These are phyloP conservation scores for Sesamia nonagrioides DNA, from an alignment of 1,140 invertebrate genomes.

Conservation along the genomic window DNA sequence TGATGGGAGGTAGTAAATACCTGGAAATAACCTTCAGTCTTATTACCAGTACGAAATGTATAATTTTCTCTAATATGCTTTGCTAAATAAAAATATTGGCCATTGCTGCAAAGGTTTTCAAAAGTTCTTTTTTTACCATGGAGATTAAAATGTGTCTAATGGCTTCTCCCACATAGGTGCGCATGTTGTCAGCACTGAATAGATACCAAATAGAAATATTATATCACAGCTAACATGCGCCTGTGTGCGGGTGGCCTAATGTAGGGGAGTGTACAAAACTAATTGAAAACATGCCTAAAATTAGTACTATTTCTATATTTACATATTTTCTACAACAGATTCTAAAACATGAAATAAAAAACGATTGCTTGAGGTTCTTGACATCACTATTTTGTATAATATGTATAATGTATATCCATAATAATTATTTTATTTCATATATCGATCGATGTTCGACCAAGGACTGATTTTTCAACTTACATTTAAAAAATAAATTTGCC, in stretches of 20 bases:
- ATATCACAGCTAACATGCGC: background rate
- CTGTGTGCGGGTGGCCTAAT: background rate
- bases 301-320: slow-evolving; percentile 24
- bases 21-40: slow-evolving; percentile 67
- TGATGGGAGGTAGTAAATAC: slow-evolving; percentile 81
- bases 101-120: background rate
- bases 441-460: too few relatives aligned
- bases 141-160: background rate
- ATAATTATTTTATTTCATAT: too few relatives aligned
- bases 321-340: slow-evolving; percentile 23
- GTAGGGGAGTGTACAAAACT: background rate
- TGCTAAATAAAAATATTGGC: background rate
- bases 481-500: too few relatives aligned
- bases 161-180: background rate
- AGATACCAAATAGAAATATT: background rate
- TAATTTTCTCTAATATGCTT: background rate
- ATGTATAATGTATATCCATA: too few relatives aligned
- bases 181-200: background rate
- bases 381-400: slow-evolving; percentile 6
- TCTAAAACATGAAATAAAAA: slow-evolving; percentile 26
- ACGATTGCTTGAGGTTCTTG: slow-evolving; percentile 23
- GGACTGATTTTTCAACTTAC: too few relatives aligned
- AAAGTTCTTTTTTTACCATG: too few relatives aligned
- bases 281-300: slow-evolving; percentile 12
- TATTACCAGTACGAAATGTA: slow-evolving; percentile 29